A percentile compares a stretch with the other conserved stretches of the same genome.
Evolutionary conservation across 2,113 vertebrate species (phyloP).

Genomic region (Phocoena phocoena): DNA sequence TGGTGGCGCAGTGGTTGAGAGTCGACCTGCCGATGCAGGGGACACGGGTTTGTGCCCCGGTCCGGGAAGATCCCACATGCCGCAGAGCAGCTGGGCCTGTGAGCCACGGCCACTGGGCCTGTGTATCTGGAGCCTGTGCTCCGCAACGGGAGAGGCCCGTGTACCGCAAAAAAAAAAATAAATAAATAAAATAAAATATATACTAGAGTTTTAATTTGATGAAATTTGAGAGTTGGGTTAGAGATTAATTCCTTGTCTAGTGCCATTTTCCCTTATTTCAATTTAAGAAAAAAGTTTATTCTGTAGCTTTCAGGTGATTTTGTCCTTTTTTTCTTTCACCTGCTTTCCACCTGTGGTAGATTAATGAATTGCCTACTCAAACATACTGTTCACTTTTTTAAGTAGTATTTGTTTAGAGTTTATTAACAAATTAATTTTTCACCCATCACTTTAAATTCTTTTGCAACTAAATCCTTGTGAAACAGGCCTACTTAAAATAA

Average conservation of each 20-base stretch:
- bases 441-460: neutral
- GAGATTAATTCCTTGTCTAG: neutral
- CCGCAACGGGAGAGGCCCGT: no score
- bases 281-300: neutral
- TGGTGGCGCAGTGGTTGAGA: no score
- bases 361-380: neutral
- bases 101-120: no score
- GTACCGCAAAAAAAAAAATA: no score
- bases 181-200: neutral
- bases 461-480: neutral
- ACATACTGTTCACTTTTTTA: neutral
- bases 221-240: neutral
- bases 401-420: neutral
- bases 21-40: no score
- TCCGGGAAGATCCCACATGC: no score
- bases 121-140: no score
- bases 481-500: neutral
- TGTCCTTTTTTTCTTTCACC: neutral
- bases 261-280: neutral
- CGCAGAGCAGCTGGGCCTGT: no score
- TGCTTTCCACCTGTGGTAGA: neutral
- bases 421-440: neutral
- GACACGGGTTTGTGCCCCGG: no score
- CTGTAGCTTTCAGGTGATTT: neutral
- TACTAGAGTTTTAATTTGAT: neutral